Base-by-base conservation (phyloP, 1,140 invertebrate genomes). In the Amphibalanus amphitrite region DNA sequence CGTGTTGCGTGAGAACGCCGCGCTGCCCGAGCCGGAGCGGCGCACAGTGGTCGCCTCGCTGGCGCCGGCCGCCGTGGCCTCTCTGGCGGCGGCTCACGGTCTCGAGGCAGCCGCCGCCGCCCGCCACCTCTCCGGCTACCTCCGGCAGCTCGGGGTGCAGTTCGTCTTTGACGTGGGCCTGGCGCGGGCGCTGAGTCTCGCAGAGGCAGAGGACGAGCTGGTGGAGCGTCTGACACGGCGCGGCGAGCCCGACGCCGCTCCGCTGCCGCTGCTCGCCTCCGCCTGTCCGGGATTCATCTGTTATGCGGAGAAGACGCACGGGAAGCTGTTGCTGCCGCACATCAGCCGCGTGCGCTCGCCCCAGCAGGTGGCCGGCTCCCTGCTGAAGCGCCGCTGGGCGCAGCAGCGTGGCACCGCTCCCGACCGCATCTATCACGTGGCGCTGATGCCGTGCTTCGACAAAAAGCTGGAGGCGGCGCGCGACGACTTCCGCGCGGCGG, bases 261-360 rank as follows among this genome's bases (percentile, higher is more conserved):
- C 79, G 13, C 76, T 94, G 67, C 93, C 93, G 29, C 92, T 97
- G 89, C 81, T 98, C 6, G 87, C 91, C 6, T 96, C 93, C 38
- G 90, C 92, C 64, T 85, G 84, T 78, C 84, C 84, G 75, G 83
- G 83, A 81, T 76, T 73, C 64, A 90, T 99, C 28, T 99, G 96
- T 79, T 99, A 99, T 83, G 96, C 95, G 3, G 97, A 99, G 81
- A 99, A 99, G 80, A 97, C 94, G 0, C 93, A 98, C 82, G 93
- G 92, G 0, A 88, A 85, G 75, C 93, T 92, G 78, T 91, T 97
- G 77, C 82, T 99, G 30, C 94, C 95, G 0, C 89, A 92, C 77
- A 82, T 87, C n/a, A 85, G 83, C 74, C 78, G 76, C 67, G 80
- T 82, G 0, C 82, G 83, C 75, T 86, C 85, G 38, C 84, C 86